Evolutionary conservation across 2,113 vertebrate species (phyloP).

Genomic region (Phalacrocorax carbo): DNA sequence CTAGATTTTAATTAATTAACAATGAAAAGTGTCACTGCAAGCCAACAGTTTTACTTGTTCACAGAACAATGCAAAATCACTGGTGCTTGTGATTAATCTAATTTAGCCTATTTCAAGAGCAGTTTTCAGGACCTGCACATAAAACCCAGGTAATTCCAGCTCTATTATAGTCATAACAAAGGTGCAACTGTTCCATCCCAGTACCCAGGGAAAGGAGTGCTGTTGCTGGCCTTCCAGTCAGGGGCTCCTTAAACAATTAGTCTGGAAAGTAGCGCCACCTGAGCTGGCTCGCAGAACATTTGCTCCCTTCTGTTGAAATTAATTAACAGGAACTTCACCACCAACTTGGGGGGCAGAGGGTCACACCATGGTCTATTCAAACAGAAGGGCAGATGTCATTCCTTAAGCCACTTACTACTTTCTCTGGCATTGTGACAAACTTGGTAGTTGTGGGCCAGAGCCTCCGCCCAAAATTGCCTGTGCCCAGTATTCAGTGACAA

Average conservation of each 20-base stretch:
- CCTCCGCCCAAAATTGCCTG: neutral
- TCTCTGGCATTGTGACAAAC: neutral
- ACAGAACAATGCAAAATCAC: neutral
- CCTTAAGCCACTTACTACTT: neutral
- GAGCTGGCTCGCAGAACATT: neutral
- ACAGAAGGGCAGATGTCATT: neutral
- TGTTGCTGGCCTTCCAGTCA: neutral
- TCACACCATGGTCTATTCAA: neutral
- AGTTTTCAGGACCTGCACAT: neutral
- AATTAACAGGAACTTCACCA: neutral
- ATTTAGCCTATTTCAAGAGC: neutral
- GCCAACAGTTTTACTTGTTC: neutral
- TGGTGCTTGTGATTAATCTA: slow-evolving; percentile 38
- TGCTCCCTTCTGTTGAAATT: neutral
- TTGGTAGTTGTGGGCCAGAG: neutral
- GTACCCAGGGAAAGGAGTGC: neutral
- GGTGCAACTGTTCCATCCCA: neutral
- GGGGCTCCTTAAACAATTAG: neutral
- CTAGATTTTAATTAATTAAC: slow-evolving; percentile 42
- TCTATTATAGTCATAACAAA: slow-evolving; percentile 15
- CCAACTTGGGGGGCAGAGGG: neutral
- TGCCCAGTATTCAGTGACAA: neutral
- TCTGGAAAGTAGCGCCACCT: neutral
- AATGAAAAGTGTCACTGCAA: neutral
- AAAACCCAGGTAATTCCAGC: slow-evolving; percentile 17